Conservation (phyloP, 2,888 invertebrate genomes). For the Mimumesa dahlbomi region DNA sequence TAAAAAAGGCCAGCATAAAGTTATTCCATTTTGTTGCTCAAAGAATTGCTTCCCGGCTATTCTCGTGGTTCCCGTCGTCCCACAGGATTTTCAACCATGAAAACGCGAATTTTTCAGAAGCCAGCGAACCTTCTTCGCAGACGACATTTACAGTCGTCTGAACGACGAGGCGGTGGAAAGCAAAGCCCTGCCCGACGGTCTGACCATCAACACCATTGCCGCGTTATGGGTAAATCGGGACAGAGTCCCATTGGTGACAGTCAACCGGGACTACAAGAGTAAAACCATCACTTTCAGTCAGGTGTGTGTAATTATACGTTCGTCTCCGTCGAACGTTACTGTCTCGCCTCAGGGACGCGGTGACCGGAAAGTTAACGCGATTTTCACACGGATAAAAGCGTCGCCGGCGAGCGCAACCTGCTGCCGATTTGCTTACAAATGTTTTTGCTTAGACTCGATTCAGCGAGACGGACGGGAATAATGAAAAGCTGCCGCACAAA, state of each 20-base stretch:
- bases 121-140: constrained; percentile 81
- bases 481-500: too few relatives aligned
- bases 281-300: constrained; percentile 85
- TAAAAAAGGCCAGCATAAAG: too few relatives aligned
- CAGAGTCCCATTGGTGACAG: constrained; percentile 88
- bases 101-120: constrained; percentile 32
- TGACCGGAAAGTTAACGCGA: constrained; percentile 29
- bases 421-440: constrained; percentile 15
- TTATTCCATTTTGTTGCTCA: not conserved
- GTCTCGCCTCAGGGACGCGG: constrained; percentile 39
- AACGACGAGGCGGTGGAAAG: constrained; percentile 85
- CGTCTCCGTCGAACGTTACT: constrained; percentile 18
- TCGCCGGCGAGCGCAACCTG: constrained; percentile 15
- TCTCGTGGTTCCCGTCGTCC: not conserved
- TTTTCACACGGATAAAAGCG: constrained; percentile 61
- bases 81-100: not conserved
- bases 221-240: constrained; percentile 92
- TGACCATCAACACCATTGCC: constrained; percentile 87
- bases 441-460: not conserved
- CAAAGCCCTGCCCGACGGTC: constrained; percentile 80
- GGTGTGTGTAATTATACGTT: constrained; percentile 78
- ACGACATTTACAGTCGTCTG: constrained; percentile 90
- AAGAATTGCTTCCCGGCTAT: constrained; percentile 45
- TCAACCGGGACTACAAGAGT: constrained; percentile 85
- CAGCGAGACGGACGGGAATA: too few relatives aligned